Base-by-base conservation (phyloP, 2,797 vertebrate species). In the Limosa lapponica region DNA sequence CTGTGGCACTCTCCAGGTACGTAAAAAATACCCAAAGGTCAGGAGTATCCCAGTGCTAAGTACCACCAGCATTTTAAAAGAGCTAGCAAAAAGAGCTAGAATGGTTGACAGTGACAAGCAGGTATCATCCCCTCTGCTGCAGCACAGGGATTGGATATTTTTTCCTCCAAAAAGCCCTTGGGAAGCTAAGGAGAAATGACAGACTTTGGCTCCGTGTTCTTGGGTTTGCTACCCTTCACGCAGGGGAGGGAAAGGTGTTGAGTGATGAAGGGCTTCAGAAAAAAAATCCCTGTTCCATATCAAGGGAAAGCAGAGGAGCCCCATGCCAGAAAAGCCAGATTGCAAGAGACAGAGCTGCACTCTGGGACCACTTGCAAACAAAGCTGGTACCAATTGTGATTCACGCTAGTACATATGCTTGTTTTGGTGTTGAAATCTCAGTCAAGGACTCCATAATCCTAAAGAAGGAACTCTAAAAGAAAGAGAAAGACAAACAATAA, bases 261-360 rank as follows among this genome's bases (percentile, higher is more conserved):
- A 96, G 59, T 59, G 77, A 96, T 90, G 85, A 95, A 66, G 83
- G 73, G 59, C 86, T 94, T 93, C 51, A 74, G 79, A 74, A 94
- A 89, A 73, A 75, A 84, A 85, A 83, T 51, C 73, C 46, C 36
- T 55, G 58, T 62, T 94, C 62, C 23, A 3, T 90, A 82, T 65
- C 66, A 92, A 72, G 73, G 58, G 82, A 94, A 93, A 93, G 88
- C 66, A 95, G 80, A 90, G 83, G 93, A 95, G 80, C 9, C 62
- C 86, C 55, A 54, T 94, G 93, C 95, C 95, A 97, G 70, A 90
- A 94, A 87, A 94, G 88, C 80, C 96, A 97, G 95, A 96, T 96
- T 96, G 96, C 34, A 93, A 79, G 88, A 93, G 70, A 87, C 80
- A 89, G 94, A 94, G 92, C 70, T 66, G 92, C 83, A 72, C 82